Evolutionary conservation across 2,113 vertebrate genomes (phyloP).

Genomic region (Leptodactylus fuscus): DNA sequence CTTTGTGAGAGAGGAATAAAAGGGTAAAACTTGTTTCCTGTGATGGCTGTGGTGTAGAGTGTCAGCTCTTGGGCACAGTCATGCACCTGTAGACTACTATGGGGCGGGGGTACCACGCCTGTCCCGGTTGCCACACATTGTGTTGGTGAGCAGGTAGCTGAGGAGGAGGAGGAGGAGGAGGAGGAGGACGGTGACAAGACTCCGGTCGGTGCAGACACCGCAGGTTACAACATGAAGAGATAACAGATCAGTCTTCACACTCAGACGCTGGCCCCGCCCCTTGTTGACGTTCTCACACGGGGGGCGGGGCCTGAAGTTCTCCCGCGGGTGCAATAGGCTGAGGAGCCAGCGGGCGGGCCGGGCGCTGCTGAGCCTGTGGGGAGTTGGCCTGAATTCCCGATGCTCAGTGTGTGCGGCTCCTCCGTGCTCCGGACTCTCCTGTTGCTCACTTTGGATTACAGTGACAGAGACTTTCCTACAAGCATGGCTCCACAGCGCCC

Average conservation of each 20-base stretch:
- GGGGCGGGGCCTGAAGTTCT: slow-evolving; percentile 66
- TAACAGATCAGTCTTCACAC: neutral
- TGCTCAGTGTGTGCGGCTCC: slow-evolving; percentile 33
- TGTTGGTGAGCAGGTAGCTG: neutral
- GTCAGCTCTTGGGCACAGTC: neutral
- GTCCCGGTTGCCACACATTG: neutral
- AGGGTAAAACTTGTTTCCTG: too few relatives aligned
- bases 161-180: neutral
- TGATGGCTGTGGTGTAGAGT: too few relatives aligned
- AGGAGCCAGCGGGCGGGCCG: slow-evolving; percentile 62
- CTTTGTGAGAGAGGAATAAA: too few relatives aligned
- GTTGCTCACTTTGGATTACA: slow-evolving; percentile 10
- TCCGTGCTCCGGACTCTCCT: neutral
- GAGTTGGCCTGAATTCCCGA: slow-evolving; percentile 52
- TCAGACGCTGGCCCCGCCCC: neutral
- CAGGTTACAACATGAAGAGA: neutral
- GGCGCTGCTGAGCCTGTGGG: slow-evolving; percentile 43
- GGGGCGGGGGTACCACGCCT: too few relatives aligned
- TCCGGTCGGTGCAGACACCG: neutral
- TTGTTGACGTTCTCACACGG: neutral
- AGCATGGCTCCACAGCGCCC: slow-evolving; percentile 63
- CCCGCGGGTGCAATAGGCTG: slow-evolving; percentile 67
- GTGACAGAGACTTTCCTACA: slow-evolving; percentile 43
- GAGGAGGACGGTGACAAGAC: neutral
- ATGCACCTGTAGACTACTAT: too few relatives aligned